A percentile compares a stretch with the other conserved stretches of the same genome.
phyloP scores from a whole-genome alignment of 2,797 vertebrate species.

The Pitangus sulphuratus region DNA sequence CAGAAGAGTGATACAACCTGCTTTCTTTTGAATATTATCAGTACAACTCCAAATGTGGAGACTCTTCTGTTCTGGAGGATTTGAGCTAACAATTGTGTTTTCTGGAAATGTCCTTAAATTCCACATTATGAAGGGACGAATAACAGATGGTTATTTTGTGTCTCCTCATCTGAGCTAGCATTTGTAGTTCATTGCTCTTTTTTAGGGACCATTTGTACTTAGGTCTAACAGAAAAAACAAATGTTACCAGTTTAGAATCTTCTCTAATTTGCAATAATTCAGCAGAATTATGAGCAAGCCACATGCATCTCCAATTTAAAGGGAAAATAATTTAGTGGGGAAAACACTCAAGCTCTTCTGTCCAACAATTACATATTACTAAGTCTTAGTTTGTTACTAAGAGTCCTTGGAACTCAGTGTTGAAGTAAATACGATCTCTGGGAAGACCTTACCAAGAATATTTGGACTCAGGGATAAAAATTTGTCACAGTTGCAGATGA shows the following conservation, averaged over 20 bases:
- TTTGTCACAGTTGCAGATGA: not conserved
- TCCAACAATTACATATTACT: not conserved
- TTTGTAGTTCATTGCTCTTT: not conserved
- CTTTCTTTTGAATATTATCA: not conserved
- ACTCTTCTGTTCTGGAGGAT: not conserved
- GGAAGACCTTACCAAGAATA: not conserved
- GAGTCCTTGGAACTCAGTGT: not conserved
- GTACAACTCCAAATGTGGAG: not conserved
- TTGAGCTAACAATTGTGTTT: not conserved
- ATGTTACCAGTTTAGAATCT: not conserved
- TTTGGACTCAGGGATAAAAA: not conserved
- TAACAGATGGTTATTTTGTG: not conserved
- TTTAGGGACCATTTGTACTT: not conserved
- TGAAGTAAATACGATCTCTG: not conserved
- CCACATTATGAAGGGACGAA: not conserved
- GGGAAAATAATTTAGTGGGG: not conserved
- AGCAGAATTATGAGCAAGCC: not conserved
- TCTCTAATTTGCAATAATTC: not conserved
- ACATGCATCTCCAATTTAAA: not conserved
- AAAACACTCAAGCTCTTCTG: not conserved
- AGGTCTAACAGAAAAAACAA: not conserved
- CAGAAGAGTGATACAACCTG: not conserved
- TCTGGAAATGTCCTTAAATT: not conserved
- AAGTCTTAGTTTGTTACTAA: not conserved
- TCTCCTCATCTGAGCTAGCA: not conserved